Conservation (phyloP, 35 echinoderm and acorn worm genomes). For the Heliocidaris tuberculata region DNA sequence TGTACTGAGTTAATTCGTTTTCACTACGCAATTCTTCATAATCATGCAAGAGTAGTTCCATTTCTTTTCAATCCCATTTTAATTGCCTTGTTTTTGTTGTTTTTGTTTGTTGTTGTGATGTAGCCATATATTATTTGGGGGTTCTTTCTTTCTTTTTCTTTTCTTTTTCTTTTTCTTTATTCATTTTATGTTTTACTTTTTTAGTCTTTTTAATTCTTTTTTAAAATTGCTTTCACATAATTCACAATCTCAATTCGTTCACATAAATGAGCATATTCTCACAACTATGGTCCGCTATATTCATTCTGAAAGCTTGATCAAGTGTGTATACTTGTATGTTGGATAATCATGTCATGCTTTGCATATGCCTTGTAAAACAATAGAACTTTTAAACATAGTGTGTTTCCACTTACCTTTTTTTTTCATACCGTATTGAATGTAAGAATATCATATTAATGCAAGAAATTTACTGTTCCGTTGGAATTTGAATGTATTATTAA, state of each 20-base stretch:
- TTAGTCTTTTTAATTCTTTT: too few relatives aligned
- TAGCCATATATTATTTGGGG: not conserved
- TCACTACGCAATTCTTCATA: not conserved
- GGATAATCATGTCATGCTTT: too few relatives aligned
- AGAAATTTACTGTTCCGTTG: not conserved
- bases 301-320: too few relatives aligned
- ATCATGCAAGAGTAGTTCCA: not conserved
- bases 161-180: not conserved
- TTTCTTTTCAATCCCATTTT: too few relatives aligned
- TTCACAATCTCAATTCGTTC: not conserved
- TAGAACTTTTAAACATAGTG: too few relatives aligned
- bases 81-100: too few relatives aligned
- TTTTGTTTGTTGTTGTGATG: not conserved
- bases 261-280: too few relatives aligned
- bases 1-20: not conserved
- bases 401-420: not conserved
- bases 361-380: too few relatives aligned
- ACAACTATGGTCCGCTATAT: too few relatives aligned
- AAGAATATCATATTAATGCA: not conserved
- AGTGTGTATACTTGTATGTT: too few relatives aligned
- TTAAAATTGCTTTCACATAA: too few relatives aligned
- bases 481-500: not conserved
- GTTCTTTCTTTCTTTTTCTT: too few relatives aligned
- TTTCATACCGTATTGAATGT: not conserved
- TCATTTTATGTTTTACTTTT: not conserved